These are phyloP conservation scores for human DNA, from an alignment of 2,113 vertebrate genomes.

Conservation along the genomic window DNA sequence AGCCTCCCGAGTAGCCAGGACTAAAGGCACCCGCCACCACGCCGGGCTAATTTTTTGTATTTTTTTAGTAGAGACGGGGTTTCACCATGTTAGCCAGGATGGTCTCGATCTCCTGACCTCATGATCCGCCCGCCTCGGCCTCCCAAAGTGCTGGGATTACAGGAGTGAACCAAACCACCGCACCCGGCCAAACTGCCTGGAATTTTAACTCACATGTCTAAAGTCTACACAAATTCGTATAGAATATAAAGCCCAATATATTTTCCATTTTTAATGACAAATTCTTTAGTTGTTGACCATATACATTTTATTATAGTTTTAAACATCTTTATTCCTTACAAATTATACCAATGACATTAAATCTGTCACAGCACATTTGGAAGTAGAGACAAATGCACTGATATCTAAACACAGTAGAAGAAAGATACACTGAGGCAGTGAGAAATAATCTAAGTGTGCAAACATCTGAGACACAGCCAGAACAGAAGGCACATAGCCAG, in stretches of 20 bases:
- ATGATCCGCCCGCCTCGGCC: too few relatives aligned
- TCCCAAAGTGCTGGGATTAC: too few relatives aligned
- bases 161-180: too few relatives aligned
- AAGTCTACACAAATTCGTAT: constrained; percentile 29
- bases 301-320: not conserved
- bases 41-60: too few relatives aligned
- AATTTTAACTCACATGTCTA: not conserved
- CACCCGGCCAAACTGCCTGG: not conserved
- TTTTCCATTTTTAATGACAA: constrained; percentile 14
- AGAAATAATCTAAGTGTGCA: not conserved
- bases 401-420: not conserved
- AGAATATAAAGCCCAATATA: constrained; percentile 22
- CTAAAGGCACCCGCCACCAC: too few relatives aligned
- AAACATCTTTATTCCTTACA: not conserved
- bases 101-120: too few relatives aligned
- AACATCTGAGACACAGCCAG: not conserved
- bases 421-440: not conserved
- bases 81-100: too few relatives aligned
- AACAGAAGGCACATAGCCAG: not conserved
- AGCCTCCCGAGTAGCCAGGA: too few relatives aligned
- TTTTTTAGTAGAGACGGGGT: too few relatives aligned
- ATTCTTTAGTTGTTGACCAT: not conserved
- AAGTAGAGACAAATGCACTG: not conserved
- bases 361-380: not conserved
- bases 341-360: constrained; percentile 11